phyloP scores from a whole-genome alignment of 2,888 invertebrate genomes.

The Troides oblongomaculatus region DNA sequence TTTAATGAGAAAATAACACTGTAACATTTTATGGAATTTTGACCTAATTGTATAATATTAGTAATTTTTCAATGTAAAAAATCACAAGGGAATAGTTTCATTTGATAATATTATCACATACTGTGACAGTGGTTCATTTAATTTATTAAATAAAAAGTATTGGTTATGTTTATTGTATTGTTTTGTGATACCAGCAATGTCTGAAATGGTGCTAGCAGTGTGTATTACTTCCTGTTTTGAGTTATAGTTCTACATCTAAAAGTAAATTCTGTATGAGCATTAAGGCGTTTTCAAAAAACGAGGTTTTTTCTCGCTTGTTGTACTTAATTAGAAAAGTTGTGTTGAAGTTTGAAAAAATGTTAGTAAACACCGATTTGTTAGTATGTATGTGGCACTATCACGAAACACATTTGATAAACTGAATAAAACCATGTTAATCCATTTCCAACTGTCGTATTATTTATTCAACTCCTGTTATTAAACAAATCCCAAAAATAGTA shows the following conservation, averaged over 20 bases:
- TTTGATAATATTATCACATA: conserved; percentile 26
- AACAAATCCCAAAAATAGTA: not conserved
- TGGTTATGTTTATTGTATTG: conserved; percentile 34
- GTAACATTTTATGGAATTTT: conserved; percentile 38
- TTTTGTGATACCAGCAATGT: conserved; percentile 35
- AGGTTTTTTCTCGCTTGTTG: conserved; percentile 49
- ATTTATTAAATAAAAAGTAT: conserved; percentile 38
- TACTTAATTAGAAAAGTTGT: conserved; percentile 45
- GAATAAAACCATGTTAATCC: conserved; percentile 77
- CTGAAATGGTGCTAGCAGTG: conserved; percentile 38
- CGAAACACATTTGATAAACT: conserved; percentile 72
- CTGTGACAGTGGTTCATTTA: conserved; percentile 34
- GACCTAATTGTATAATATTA: conserved; percentile 31
- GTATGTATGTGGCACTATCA: conserved; percentile 70
- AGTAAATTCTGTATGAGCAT: conserved; percentile 18
- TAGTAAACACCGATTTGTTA: conserved; percentile 69
- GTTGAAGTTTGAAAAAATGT: conserved; percentile 56
- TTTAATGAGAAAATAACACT: conserved; percentile 47
- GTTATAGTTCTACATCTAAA: conserved; percentile 21
- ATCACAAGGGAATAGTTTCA: not conserved
- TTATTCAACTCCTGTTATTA: conserved; percentile 8
- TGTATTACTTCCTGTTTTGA: conserved; percentile 18
- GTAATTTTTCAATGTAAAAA: not conserved
- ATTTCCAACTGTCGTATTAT: conserved; percentile 33
- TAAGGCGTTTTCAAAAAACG: conserved; percentile 25